phyloP scores from a whole-genome alignment of 2,888 invertebrate species.

The Didymodactylos carnosus region DNA sequence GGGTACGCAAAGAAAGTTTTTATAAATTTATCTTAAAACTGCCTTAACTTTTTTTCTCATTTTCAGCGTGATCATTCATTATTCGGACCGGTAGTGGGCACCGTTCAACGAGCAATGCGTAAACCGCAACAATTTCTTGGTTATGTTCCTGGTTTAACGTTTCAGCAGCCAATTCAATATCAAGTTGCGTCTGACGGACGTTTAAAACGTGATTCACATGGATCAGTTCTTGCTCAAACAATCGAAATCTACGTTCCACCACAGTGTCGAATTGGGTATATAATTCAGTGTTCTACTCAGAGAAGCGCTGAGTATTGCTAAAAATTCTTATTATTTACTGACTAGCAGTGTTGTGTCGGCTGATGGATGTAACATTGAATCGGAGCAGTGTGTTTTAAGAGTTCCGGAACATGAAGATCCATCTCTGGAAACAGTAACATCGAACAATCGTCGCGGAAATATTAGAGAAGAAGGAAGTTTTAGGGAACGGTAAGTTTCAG shows the following conservation, averaged over 20 bases:
- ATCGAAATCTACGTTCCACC: background rate
- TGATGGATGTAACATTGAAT: background rate
- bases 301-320: background rate
- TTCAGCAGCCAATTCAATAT: background rate
- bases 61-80: constrained; percentile 7
- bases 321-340: background rate
- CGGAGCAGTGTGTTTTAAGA: background rate
- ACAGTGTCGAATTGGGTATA: background rate
- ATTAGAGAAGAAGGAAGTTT: background rate
- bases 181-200: background rate
- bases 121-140: background rate
- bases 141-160: background rate
- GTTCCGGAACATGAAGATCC: background rate
- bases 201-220: background rate
- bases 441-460: background rate
- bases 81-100: constrained; percentile 3
- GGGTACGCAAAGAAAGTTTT: too few relatives aligned
- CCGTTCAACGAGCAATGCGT: background rate
- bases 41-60: background rate
- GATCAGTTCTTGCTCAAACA: background rate
- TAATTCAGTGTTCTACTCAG: too few relatives aligned
- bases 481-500: background rate
- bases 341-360: background rate
- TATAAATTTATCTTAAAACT: too few relatives aligned
- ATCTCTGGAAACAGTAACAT: background rate